phyloP scores from a whole-genome alignment of 2,797 vertebrate species.

The Melanogrammus aeglefinus region DNA sequence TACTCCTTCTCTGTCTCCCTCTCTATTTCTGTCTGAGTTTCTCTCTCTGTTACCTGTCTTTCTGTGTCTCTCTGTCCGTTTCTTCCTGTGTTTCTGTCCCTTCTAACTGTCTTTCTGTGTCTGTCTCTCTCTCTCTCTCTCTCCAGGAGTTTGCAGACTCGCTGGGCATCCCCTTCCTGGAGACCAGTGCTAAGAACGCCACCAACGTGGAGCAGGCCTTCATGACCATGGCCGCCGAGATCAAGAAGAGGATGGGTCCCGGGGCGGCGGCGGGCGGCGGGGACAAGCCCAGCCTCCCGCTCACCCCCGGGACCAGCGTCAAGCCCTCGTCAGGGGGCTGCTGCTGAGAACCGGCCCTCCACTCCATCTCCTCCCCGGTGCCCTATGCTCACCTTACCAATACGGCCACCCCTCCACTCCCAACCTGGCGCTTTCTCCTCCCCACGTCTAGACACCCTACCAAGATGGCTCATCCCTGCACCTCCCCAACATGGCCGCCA shows the following conservation, averaged over 20 bases:
- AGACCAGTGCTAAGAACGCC: constrained; percentile 98
- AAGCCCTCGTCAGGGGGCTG: constrained; percentile 95
- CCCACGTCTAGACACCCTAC: constrained; percentile 36
- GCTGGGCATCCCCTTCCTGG: constrained; percentile 96
- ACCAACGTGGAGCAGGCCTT: constrained; percentile 99
- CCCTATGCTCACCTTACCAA: constrained; percentile 35
- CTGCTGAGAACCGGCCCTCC: constrained; percentile 81
- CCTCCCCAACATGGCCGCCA: constrained; percentile 29
- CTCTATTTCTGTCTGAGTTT: no score
- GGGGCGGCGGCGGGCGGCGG: constrained; percentile 90
- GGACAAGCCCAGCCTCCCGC: constrained; percentile 94
- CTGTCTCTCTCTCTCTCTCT: not conserved
- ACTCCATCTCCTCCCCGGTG: constrained; percentile 44
- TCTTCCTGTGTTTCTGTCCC: no score
- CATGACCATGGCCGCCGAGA: constrained; percentile 99
- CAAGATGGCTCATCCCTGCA: not conserved
- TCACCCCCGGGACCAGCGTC: constrained; percentile 92
- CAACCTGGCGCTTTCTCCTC: constrained; percentile 24
- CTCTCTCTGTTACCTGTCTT: no score
- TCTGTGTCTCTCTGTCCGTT: no score
- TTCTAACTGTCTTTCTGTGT: no score
- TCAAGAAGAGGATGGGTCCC: constrained; percentile 98
- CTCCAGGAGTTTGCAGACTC: constrained; percentile 96
- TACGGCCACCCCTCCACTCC: constrained; percentile 6
- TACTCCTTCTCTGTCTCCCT: no score